phyloP scores from a whole-genome alignment of 2,797 vertebrate species.

The Poecilia velifera region DNA sequence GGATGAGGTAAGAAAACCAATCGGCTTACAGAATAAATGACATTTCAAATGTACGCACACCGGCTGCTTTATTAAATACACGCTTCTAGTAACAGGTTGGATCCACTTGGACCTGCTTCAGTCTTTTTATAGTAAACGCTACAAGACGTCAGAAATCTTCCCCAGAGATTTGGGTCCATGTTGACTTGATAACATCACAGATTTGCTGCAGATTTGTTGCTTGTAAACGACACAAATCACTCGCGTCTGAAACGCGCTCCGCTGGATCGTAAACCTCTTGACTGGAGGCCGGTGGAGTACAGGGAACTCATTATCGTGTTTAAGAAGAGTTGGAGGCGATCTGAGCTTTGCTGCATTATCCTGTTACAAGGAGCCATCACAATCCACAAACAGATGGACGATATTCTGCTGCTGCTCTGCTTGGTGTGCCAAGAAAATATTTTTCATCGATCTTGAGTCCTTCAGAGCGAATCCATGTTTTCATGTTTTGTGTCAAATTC shows the following conservation, averaged over 20 bases:
- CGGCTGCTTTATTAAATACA: neutral
- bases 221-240: neutral
- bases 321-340: neutral
- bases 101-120: neutral
- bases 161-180: neutral
- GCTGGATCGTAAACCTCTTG: neutral
- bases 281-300: neutral
- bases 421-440: neutral
- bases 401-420: neutral
- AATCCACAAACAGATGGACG: neutral
- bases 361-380: neutral
- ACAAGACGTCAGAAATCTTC: too few species aligned
- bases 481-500: neutral
- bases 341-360: neutral
- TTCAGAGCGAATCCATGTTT: neutral
- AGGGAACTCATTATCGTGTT: neutral
- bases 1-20: slow-evolving; percentile 68
- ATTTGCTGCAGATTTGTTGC: neutral
- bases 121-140: neutral
- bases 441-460: neutral
- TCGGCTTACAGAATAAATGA: neutral
- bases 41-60: neutral
- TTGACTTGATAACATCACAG: neutral
- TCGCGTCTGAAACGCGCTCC: neutral
- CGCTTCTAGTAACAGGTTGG: neutral